phyloP scores from a whole-genome alignment of 2,113 vertebrate genomes.

The Labrus mixtus region DNA sequence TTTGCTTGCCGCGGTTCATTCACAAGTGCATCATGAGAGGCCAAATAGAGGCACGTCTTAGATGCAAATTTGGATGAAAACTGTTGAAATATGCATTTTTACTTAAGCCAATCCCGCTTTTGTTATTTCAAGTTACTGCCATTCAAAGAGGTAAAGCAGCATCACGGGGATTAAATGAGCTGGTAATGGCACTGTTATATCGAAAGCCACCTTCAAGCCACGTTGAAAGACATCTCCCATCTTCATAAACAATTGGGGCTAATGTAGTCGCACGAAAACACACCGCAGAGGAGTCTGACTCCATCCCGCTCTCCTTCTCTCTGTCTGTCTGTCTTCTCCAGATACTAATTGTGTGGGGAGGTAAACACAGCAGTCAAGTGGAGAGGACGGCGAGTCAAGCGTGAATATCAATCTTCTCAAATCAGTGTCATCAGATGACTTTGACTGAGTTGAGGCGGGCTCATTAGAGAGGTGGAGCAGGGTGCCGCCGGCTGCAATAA shows the following conservation, averaged over 20 bases:
- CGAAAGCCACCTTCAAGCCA: conserved; percentile 76
- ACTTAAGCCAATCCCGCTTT: conserved; percentile 61
- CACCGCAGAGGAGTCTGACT: conserved; percentile 22
- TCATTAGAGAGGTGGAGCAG: conserved; percentile 75
- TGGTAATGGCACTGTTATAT: conserved; percentile 66
- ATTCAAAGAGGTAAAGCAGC: conserved; percentile 52
- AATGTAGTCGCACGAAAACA: conserved; percentile 57
- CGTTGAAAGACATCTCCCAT: conserved; percentile 79
- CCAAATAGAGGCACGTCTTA: conserved; percentile 31
- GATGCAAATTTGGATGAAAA: conserved; percentile 65
- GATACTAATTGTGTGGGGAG: conserved; percentile 81
- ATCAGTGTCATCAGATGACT: conserved; percentile 84
- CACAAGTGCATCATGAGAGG: conserved; percentile 18
- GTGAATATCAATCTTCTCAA: conserved; percentile 85
- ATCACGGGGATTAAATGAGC: conserved; percentile 74
- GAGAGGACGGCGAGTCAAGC: conserved; percentile 81
- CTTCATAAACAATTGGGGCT: conserved; percentile 75
- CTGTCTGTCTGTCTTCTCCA: conserved; percentile 74
- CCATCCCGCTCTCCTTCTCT: conserved; percentile 30
- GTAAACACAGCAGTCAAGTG: conserved; percentile 80
- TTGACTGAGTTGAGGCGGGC: conserved; percentile 78
- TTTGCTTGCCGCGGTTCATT: not conserved
- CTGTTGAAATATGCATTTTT: conserved; percentile 71
- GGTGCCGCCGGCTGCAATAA: conserved; percentile 31
- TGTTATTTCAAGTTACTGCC: conserved; percentile 53